These are phyloP conservation scores for Ferdinandea cuprea DNA, from an alignment of 2,888 invertebrate genomes.

Conservation along the genomic window DNA sequence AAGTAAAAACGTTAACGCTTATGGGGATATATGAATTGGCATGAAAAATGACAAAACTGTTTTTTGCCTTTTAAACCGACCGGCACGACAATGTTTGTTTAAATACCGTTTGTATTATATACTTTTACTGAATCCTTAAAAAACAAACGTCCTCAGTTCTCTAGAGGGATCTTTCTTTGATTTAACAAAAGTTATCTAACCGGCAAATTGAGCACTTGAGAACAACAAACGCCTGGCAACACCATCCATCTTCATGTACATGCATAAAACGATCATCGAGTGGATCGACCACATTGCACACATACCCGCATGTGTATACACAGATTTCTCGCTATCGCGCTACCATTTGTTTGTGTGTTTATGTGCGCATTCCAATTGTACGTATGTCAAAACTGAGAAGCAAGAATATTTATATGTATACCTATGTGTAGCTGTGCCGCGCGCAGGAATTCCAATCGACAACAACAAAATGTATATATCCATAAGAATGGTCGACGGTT, in stretches of 20 bases:
- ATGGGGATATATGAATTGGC: too few species aligned
- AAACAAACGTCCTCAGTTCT: too few species aligned
- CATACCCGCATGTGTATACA: constrained; percentile 51
- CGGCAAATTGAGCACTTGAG: too few species aligned
- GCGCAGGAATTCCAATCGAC: constrained; percentile 77
- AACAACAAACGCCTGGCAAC: constrained; percentile 47
- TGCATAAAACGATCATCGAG: constrained; percentile 30
- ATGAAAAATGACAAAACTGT: too few species aligned
- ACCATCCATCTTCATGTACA: constrained; percentile 30
- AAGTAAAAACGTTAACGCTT: too few species aligned
- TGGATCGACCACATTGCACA: constrained; percentile 72
- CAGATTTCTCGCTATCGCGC: constrained; percentile 46
- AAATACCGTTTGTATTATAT: too few species aligned
- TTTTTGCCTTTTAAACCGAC: too few species aligned
- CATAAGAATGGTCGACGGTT: constrained; percentile 50
- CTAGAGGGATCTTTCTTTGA: too few species aligned
- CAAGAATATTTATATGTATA: constrained; percentile 33
- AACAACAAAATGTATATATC: constrained; percentile 76
- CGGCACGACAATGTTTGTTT: too few species aligned
- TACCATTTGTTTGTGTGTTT: background rate
- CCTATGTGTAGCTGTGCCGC: constrained; percentile 52
- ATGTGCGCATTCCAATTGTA: constrained; percentile 72
- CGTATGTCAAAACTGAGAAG: constrained; percentile 65
- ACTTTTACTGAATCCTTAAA: too few species aligned
- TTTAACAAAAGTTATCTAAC: too few species aligned